phyloP scores from a whole-genome alignment of 2,888 invertebrate species.

The Sericinus montela region DNA sequence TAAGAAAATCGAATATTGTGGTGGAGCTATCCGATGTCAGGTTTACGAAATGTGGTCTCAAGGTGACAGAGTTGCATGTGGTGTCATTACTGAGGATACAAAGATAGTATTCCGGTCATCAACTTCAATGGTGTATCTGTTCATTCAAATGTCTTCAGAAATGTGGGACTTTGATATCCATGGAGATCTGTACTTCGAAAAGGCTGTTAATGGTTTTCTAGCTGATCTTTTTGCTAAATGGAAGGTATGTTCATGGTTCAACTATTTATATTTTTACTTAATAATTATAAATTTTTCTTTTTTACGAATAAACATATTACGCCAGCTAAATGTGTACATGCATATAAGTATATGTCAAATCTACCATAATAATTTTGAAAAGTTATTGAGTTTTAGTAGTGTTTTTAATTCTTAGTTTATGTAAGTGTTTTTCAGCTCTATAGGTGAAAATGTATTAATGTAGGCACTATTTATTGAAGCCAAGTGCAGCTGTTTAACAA shows the following conservation, averaged over 20 bases:
- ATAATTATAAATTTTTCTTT: too few relatives aligned
- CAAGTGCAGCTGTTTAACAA: too few relatives aligned
- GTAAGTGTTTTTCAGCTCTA: too few relatives aligned
- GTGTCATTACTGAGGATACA: constrained; percentile 96
- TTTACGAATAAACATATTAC: too few relatives aligned
- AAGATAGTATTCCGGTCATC: constrained; percentile 98
- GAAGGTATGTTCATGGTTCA: constrained; percentile 83
- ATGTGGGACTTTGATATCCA: constrained; percentile 99
- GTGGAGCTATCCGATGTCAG: constrained; percentile 90
- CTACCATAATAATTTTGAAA: too few relatives aligned
- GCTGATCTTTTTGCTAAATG: constrained; percentile 97
- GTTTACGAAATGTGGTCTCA: constrained; percentile 98
- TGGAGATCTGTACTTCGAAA: constrained; percentile 99
- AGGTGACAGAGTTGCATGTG: constrained; percentile 96
- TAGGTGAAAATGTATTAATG: too few relatives aligned
- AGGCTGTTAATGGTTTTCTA: constrained; percentile 97
- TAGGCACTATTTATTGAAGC: too few relatives aligned
- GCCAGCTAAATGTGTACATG: too few relatives aligned
- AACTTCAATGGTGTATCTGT: constrained; percentile 98
- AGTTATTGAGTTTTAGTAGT: too few relatives aligned
- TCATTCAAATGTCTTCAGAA: constrained; percentile 99
- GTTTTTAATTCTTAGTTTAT: too few relatives aligned
- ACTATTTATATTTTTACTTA: too few relatives aligned
- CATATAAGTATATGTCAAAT: too few relatives aligned
- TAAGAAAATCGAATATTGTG: constrained; percentile 96